Evolutionary conservation across 2,113 vertebrate genomes (phyloP).

Genomic region (Silurus meridionalis): DNA sequence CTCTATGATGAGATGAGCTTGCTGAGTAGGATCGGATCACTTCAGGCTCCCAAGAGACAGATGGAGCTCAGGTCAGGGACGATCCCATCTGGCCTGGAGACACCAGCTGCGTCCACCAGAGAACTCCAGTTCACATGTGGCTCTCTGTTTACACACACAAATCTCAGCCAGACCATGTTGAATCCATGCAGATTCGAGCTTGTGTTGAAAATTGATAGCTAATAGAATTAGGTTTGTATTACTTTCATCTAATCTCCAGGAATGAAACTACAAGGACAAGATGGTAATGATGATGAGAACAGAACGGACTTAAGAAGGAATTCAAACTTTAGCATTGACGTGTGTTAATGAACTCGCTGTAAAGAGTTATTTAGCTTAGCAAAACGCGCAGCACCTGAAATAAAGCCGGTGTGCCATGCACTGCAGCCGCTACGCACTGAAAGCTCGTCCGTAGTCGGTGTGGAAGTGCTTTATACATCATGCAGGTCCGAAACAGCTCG

Average conservation of each 20-base stretch:
- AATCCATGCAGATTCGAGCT: not conserved
- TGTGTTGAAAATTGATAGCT: not conserved
- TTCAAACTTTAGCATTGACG: not conserved
- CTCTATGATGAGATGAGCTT: not conserved
- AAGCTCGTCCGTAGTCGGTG: not conserved
- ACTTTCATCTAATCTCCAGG: not conserved
- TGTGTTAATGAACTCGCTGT: not conserved
- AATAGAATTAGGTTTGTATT: not conserved
- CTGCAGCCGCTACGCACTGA: not conserved
- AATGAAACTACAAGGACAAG: not conserved
- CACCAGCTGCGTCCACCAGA: conserved; percentile 39
- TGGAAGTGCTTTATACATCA: not conserved
- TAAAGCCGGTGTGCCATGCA: not conserved
- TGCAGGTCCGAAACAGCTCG: not conserved
- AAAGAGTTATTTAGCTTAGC: not conserved
- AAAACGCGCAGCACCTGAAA: not conserved
- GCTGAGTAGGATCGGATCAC: conserved; percentile 13
- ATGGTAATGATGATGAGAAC: not conserved
- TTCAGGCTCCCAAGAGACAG: conserved; percentile 37
- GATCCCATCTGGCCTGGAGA: conserved; percentile 46
- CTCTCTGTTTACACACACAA: conserved; percentile 1
- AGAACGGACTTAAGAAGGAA: not conserved
- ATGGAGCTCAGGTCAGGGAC: conserved; percentile 38
- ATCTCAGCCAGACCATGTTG: not conserved
- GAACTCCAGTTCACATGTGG: conserved; percentile 33